Base-by-base conservation (phyloP, 2,797 vertebrate species). In the Margarornis squamiger region DNA sequence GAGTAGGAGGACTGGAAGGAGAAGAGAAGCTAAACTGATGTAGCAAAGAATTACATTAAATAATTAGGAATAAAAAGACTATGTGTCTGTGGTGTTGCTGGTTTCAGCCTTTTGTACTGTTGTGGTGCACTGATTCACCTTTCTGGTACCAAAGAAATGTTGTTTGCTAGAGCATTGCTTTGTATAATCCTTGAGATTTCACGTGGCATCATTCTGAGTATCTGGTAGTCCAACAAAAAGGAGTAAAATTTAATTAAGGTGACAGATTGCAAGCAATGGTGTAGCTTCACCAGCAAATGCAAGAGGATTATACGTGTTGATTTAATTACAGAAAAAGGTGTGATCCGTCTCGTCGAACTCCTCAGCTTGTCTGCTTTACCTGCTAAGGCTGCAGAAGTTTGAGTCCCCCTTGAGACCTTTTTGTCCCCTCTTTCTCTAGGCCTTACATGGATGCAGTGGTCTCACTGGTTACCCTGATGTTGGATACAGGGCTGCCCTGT, bases 391-490 rank as follows among this genome's bases (percentile, higher is more conserved):
- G 39, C 18, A 86, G 63, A 70, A 93, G 62, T 79, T 59, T 46
- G 66, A 73, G 26, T 29, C 18, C 57, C 43, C 20, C 43, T 45
- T 66, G 8, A 85, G 55, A 86, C 3, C 1, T 30, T 88, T 63
- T 61, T 93, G 59, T 82, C 27, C 27, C 90, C 11, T 62, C 68
- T 90, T 55, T 73, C 49, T 46, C 6, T 91, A 99, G 99, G 87
- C 99, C 99, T 34, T 99, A 99, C 95, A 99, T 99, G 99, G 99
- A 99, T 32, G 99, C 99, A 1, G 99, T 99, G 4, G 99, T 99
- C 54, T 99, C 99, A 17, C 97, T 99, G 36, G 99, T 99, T 59
- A 99, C 99, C 0, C 83, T 99, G 91, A 99, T 99, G 99, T 94
- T 99, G 97, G 99, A 99, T 97, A 99, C 99, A 0, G 99, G 99